Conservation (phyloP, 2,113 vertebrate species). For the Camelus bactrianus region DNA sequence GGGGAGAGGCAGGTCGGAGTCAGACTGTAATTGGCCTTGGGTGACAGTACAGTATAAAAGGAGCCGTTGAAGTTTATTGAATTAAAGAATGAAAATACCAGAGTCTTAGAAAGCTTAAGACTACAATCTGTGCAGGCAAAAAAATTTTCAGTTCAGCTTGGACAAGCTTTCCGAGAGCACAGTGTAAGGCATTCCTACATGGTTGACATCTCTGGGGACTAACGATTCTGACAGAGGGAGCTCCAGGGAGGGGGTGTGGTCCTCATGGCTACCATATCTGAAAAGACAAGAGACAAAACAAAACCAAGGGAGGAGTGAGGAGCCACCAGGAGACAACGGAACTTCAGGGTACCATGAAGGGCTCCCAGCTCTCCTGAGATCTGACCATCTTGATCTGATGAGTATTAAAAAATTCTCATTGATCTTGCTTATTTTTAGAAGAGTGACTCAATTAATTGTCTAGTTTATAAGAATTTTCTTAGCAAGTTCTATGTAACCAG, state of each 20-base stretch:
- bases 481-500: background rate
- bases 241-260: background rate
- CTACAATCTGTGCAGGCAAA: background rate
- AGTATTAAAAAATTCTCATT: background rate
- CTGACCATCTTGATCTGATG: background rate
- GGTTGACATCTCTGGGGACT: background rate
- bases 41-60: background rate
- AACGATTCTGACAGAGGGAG: background rate
- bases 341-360: background rate
- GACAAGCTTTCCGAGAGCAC: background rate
- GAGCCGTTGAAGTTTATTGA: background rate
- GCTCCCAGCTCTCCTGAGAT: background rate
- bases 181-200: background rate
- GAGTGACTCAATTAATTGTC: background rate
- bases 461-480: conserved; percentile 21
- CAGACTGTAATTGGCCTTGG: no score
- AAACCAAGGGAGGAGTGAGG: background rate
- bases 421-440: background rate
- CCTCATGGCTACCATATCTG: background rate
- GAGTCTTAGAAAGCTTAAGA: background rate
- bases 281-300: background rate
- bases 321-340: background rate
- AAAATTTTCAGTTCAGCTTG: background rate
- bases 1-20: background rate
- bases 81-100: background rate